Conservation (phyloP, 2,888 invertebrate genomes). For the Chymomyza caudatula region DNA sequence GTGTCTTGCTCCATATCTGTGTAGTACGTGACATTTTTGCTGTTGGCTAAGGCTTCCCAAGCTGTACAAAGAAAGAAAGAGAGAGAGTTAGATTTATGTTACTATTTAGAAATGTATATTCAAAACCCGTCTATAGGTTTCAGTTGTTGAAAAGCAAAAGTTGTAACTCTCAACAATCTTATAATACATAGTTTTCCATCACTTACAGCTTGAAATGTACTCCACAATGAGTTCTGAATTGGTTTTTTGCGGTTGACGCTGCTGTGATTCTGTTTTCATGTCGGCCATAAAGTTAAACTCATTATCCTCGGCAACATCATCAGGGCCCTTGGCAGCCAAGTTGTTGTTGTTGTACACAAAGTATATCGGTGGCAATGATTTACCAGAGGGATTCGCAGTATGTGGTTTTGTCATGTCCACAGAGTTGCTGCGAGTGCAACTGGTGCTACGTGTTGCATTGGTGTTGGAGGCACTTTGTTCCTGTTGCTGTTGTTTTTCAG, state of each 20-base stretch:
- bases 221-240: slow-evolving; percentile 79
- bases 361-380: neutral
- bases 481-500: slow-evolving; percentile 26
- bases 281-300: slow-evolving; percentile 31
- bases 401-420: neutral
- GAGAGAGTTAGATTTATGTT: neutral
- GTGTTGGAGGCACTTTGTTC: slow-evolving; percentile 8
- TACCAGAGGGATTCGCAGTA: neutral
- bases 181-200: neutral
- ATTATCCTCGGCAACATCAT: slow-evolving; percentile 30
- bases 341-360: neutral
- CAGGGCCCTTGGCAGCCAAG: slow-evolving; percentile 5
- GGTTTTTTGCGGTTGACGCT: slow-evolving; percentile 19
- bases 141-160: no score
- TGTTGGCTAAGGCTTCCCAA: slow-evolving; percentile 85
- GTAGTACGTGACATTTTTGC: slow-evolving; percentile 81
- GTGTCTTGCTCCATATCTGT: slow-evolving; percentile 77
- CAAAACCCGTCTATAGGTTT: no score
- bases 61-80: slow-evolving; percentile 80
- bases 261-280: slow-evolving; percentile 17
- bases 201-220: slow-evolving; percentile 82
- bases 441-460: slow-evolving; percentile 35
- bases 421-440: slow-evolving; percentile 34
- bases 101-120: neutral
- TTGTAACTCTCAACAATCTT: no score